Percentiles rank a stretch among this genome's conserved stretches.
These are phyloP conservation scores for Zele albiditarsus DNA, from an alignment of 2,888 invertebrate genomes.

Conservation along the genomic window DNA sequence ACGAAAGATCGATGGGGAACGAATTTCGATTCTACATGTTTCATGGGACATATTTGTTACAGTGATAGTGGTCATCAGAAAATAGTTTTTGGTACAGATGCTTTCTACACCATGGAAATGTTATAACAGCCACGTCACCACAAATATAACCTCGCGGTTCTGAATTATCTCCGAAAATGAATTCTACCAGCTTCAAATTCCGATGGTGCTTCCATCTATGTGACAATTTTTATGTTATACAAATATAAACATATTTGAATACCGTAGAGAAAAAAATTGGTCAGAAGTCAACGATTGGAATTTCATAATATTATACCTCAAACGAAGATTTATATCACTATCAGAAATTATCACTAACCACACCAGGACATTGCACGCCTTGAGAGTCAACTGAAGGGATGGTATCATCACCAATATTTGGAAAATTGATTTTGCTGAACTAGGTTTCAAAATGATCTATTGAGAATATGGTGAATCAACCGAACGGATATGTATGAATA, in stretches of 20 bases:
- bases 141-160: slow-evolving; percentile 2
- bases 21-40: too few relatives aligned
- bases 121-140: slow-evolving; percentile 12
- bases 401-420: slow-evolving; percentile 8
- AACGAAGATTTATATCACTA: slow-evolving; percentile 21
- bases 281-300: not conserved
- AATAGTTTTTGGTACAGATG: not conserved
- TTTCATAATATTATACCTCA: slow-evolving; percentile 9
- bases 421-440: not conserved
- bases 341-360: slow-evolving; percentile 4
- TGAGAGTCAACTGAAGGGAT: slow-evolving; percentile 24
- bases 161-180: not conserved
- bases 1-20: too few relatives aligned
- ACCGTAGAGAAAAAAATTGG: slow-evolving; percentile 1
- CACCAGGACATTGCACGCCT: slow-evolving; percentile 1
- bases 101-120: slow-evolving; percentile 17
- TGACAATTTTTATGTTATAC: not conserved
- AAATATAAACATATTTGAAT: slow-evolving; percentile 2
- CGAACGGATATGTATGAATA: too few relatives aligned
- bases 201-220: not conserved
- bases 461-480: too few relatives aligned
- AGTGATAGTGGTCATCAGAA: not conserved
- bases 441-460: too few relatives aligned
- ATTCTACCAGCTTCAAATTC: slow-evolving; percentile 11
- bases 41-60: slow-evolving; percentile 4